Evolutionary conservation across 2,113 vertebrate genomes (phyloP).

Genomic region (Tetrao urogallus): DNA sequence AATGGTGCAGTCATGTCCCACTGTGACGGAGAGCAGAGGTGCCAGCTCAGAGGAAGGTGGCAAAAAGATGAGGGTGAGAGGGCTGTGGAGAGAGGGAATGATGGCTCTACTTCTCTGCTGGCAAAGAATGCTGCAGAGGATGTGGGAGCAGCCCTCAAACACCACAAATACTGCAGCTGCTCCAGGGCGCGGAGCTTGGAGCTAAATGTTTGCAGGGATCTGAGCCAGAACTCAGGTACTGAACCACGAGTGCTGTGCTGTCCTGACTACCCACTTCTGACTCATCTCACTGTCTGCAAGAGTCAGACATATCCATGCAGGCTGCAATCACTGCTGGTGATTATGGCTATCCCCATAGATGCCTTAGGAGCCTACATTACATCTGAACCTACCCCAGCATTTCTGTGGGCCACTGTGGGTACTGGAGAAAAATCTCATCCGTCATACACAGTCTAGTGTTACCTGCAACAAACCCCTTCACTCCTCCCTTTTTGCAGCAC

Average conservation of each 20-base stretch:
- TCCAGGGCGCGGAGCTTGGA: background rate
- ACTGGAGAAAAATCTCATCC: background rate
- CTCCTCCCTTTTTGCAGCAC: background rate
- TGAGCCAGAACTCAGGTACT: background rate
- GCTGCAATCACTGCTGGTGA: background rate
- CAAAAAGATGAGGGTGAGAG: background rate
- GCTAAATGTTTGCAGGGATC: background rate
- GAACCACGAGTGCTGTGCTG: background rate
- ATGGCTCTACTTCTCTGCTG: background rate
- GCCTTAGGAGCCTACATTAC: constrained; percentile 8
- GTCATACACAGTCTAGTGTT: background rate
- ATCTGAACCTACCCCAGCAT: background rate
- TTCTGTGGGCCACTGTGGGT: background rate
- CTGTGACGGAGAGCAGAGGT: background rate
- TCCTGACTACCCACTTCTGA: background rate
- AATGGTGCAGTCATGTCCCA: background rate
- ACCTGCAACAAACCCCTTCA: constrained; percentile 10
- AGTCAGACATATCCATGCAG: background rate
- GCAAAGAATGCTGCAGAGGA: background rate
- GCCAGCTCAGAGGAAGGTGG: background rate
- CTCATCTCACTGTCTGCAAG: background rate
- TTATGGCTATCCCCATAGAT: background rate
- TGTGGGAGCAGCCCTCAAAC: background rate
- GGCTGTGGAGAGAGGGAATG: background rate
- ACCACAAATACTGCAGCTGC: background rate